Percentiles rank a stretch among this genome's conserved stretches.
phyloP scores from a whole-genome alignment of 2,888 invertebrate species.

The Abrostola triplasia region DNA sequence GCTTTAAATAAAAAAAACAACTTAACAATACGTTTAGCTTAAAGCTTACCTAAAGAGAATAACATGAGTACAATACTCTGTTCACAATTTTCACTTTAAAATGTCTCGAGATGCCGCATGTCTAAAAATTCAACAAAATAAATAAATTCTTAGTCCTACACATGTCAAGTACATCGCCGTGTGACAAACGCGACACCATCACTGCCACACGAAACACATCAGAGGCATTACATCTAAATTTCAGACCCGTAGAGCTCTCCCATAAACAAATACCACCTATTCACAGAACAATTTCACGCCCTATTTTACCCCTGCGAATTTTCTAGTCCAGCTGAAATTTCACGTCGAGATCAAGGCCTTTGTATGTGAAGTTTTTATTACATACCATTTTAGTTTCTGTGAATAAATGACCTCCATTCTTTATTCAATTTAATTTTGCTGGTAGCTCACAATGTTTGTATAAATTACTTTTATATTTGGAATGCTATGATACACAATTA shows the following conservation, averaged over 20 bases:
- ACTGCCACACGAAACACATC: slow-evolving; percentile 66
- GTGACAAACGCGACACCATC: slow-evolving; percentile 73
- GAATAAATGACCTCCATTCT: slow-evolving; percentile 77
- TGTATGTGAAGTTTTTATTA: slow-evolving; percentile 77
- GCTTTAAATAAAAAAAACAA: no score
- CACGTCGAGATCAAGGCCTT: slow-evolving; percentile 73
- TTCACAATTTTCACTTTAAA: neutral
- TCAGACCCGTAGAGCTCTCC: slow-evolving; percentile 72
- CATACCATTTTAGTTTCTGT: slow-evolving; percentile 74
- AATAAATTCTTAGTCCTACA: slow-evolving; percentile 46
- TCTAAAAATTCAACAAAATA: slow-evolving; percentile 26
- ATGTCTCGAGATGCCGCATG: slow-evolving; percentile 4
- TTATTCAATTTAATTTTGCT: slow-evolving; percentile 75
- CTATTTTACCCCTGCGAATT: slow-evolving; percentile 83
- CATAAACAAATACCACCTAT: slow-evolving; percentile 84
- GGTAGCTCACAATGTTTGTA: slow-evolving; percentile 54
- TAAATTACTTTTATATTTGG: slow-evolving; percentile 46
- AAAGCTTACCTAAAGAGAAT: no score
- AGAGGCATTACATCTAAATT: slow-evolving; percentile 76
- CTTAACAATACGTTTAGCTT: no score
- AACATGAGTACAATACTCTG: neutral
- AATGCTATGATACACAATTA: slow-evolving; percentile 30
- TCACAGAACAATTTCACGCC: slow-evolving; percentile 84
- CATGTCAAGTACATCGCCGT: slow-evolving; percentile 61
- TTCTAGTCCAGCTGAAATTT: slow-evolving; percentile 79